phyloP scores from a whole-genome alignment of 2,113 vertebrate genomes.

The Xerus inauris region DNA sequence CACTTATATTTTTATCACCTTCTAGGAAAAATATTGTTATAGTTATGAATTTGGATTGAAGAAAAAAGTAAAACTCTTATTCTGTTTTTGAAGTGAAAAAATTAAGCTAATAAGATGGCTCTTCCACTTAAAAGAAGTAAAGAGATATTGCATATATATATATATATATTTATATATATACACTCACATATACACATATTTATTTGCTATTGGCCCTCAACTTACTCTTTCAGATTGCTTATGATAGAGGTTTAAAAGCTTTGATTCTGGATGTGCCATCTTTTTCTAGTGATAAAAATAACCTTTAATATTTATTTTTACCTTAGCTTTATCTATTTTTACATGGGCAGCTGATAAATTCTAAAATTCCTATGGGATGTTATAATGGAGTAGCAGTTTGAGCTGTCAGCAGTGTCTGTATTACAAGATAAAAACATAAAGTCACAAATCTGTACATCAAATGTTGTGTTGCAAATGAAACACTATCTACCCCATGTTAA shows the following conservation, averaged over 20 bases:
- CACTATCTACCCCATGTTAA: constrained; percentile 67
- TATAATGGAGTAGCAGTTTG: constrained; percentile 61
- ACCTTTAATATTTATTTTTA: constrained; percentile 53
- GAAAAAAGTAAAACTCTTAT: not conserved
- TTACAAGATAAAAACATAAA: constrained; percentile 64
- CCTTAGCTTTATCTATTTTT: constrained; percentile 73
- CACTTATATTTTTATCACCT: too few species aligned
- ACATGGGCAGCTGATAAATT: constrained; percentile 57
- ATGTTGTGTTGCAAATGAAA: constrained; percentile 73
- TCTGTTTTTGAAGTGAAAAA: not conserved
- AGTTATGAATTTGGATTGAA: not conserved
- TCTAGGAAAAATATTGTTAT: not conserved
- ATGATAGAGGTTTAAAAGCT: constrained; percentile 56
- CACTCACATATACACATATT: too few species aligned
- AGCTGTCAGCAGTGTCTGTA: constrained; percentile 44
- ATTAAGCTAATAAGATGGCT: not conserved
- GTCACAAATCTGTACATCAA: constrained; percentile 65
- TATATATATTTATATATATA: too few species aligned
- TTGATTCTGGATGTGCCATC: constrained; percentile 35
- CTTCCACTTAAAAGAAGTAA: not conserved
- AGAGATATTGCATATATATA: too few species aligned
- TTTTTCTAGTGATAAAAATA: constrained; percentile 63
- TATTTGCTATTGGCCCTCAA: not conserved
- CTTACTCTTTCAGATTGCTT: constrained; percentile 42
- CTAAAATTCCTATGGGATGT: constrained; percentile 55